Conservation (phyloP, 2,113 vertebrate genomes). For the Cephalopholis sonnerati region DNA sequence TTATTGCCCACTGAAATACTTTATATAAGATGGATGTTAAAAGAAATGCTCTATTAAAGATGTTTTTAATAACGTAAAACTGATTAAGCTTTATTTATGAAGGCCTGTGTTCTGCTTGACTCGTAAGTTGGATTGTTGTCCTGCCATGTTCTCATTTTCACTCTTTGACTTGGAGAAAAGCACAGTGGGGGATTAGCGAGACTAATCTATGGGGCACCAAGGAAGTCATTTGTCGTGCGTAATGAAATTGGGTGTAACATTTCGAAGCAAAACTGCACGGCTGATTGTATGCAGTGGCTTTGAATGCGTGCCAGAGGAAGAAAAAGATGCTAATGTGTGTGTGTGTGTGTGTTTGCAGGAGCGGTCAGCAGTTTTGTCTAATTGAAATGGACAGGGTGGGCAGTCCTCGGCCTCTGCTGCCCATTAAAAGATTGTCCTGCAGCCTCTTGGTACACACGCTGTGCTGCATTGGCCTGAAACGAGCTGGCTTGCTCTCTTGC, state of each 20-base stretch:
- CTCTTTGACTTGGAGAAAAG: slow-evolving; percentile 15
- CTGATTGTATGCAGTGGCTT: slow-evolving; percentile 27
- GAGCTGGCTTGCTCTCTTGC: slow-evolving; percentile 28
- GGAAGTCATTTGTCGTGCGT: slow-evolving; percentile 46
- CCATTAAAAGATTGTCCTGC: slow-evolving; percentile 76
- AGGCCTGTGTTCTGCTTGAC: slow-evolving; percentile 2
- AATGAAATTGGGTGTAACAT: slow-evolving; percentile 51
- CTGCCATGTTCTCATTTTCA: slow-evolving; percentile 41
- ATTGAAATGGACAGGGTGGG: slow-evolving; percentile 77
- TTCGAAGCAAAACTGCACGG: slow-evolving; percentile 18
- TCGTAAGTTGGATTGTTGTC: slow-evolving; percentile 40
- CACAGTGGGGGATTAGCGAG: slow-evolving; percentile 23
- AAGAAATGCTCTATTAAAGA: slow-evolving; percentile 75
- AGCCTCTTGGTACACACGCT: slow-evolving; percentile 25
- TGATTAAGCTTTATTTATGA: slow-evolving; percentile 35
- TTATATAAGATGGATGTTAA: slow-evolving; percentile 67
- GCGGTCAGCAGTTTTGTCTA: slow-evolving; percentile 75
- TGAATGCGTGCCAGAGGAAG: slow-evolving; percentile 21
- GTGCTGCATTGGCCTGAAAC: slow-evolving; percentile 34
- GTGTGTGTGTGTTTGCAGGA: slow-evolving; percentile 20
- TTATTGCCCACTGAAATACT: slow-evolving; percentile 65
- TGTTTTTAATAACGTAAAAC: slow-evolving; percentile 64
- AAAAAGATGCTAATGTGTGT: slow-evolving; percentile 26
- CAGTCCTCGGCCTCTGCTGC: slow-evolving; percentile 51
- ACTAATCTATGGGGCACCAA: slow-evolving; percentile 36